phyloP scores from a whole-genome alignment of 2,113 vertebrate genomes.

The Pogonocichla stellata region DNA sequence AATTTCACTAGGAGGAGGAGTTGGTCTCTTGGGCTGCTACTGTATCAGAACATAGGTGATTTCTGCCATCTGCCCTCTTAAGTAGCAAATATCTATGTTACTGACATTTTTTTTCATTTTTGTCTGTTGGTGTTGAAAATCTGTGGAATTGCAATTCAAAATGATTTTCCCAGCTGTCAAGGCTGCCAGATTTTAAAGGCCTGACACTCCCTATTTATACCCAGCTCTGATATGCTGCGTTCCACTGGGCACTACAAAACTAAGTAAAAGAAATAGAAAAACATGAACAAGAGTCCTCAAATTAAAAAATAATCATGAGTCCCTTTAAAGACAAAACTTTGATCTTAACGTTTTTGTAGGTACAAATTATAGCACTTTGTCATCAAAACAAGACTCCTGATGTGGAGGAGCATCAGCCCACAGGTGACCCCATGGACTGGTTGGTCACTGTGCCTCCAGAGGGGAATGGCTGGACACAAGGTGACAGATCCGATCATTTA shows the following conservation, averaged over 20 bases:
- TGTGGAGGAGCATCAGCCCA: not conserved
- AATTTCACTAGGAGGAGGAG: not conserved
- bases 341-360: not conserved
- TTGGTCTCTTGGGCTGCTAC: not conserved
- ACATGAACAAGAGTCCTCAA: not conserved
- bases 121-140: not conserved
- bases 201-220: not conserved
- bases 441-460: accelerated
- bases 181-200: not conserved
- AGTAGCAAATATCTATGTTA: not conserved
- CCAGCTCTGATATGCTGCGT: not conserved
- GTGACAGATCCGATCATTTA: not conserved
- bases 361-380: not conserved
- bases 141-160: constrained; percentile 18
- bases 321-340: not conserved
- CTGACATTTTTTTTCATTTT: not conserved
- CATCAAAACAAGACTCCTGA: not conserved
- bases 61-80: constrained; percentile 13
- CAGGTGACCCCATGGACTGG: not conserved
- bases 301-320: not conserved
- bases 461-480: not conserved
- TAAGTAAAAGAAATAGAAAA: not conserved
- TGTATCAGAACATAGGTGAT: not conserved
- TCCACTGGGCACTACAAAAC: not conserved
- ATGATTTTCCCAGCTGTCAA: not conserved